Percentiles rank a stretch among this genome's conserved stretches.
Evolutionary conservation across 2,888 invertebrate genomes (phyloP).

Genomic region (Galerucella pusilla): DNA sequence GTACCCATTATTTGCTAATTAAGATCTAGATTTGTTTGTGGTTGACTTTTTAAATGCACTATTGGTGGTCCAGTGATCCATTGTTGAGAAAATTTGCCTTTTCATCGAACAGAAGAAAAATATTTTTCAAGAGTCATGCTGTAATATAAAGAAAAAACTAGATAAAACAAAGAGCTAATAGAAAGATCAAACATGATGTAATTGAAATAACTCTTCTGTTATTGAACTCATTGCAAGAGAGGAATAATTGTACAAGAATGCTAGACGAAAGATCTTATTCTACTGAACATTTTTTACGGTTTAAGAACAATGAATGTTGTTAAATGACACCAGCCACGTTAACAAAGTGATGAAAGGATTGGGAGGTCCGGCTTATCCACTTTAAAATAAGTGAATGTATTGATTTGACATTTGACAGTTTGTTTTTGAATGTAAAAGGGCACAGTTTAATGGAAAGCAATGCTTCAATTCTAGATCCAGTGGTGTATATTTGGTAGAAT

Average conservation of each 20-base stretch:
- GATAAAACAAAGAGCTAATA: constrained; percentile 10
- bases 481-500: no score
- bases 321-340: no score
- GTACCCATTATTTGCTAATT: constrained; percentile 43
- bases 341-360: no score
- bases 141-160: background rate
- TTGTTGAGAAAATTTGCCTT: constrained; percentile 34
- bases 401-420: no score
- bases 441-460: no score
- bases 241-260: background rate
- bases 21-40: constrained; percentile 35
- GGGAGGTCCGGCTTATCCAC: no score
- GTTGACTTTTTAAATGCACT: constrained; percentile 37
- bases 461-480: no score
- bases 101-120: constrained; percentile 21
- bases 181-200: constrained; percentile 14
- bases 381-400: no score
- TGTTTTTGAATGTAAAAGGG: no score
- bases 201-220: constrained; percentile 7
- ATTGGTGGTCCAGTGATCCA: constrained; percentile 40
- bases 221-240: constrained; percentile 9
- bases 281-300: background rate
- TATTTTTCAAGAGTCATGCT: constrained; percentile 18
- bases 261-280: background rate
- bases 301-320: no score